phyloP scores from a whole-genome alignment of 2,797 vertebrate genomes.

The Fistularia commersonii region DNA sequence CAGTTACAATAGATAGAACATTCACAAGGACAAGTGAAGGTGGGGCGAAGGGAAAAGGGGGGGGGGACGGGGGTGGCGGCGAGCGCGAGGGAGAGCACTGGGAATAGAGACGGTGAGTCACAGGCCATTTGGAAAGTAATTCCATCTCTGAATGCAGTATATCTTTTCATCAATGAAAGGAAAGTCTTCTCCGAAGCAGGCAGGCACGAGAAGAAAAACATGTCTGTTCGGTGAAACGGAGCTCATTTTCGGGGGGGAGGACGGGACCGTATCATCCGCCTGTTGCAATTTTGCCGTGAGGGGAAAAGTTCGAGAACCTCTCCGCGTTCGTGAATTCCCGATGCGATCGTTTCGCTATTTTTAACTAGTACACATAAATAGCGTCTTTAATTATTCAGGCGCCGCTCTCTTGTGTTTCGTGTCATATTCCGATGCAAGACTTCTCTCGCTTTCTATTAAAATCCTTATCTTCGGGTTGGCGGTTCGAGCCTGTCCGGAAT shows the following conservation, averaged over 20 bases:
- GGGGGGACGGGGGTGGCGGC: slow-evolving; percentile 18
- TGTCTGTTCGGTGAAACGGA: slow-evolving; percentile 45
- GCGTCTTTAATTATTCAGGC: too few relatives aligned
- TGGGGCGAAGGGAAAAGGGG: slow-evolving; percentile 70
- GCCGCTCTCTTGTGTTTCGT: too few relatives aligned
- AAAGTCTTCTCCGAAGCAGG: slow-evolving; percentile 53
- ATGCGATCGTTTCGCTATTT: too few relatives aligned
- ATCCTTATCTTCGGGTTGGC: too few relatives aligned
- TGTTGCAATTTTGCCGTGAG: too few relatives aligned
- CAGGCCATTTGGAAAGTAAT: slow-evolving; percentile 69
- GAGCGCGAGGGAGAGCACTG: slow-evolving; percentile 38
- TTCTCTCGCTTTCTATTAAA: too few relatives aligned
- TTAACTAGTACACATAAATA: too few relatives aligned
- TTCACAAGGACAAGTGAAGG: slow-evolving; percentile 73
- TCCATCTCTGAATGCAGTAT: slow-evolving; percentile 69
- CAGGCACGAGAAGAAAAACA: slow-evolving; percentile 38
- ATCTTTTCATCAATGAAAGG: slow-evolving; percentile 74
- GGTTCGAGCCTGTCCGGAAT: too few relatives aligned
- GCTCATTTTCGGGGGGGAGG: slow-evolving; percentile 19
- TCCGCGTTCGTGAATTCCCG: too few relatives aligned
- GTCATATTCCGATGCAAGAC: too few relatives aligned
- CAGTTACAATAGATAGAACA: slow-evolving; percentile 73
- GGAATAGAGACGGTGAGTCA: slow-evolving; percentile 72
- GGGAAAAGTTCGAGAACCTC: too few relatives aligned
- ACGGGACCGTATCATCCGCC: too few relatives aligned